Evolutionary conservation across 2,797 vertebrate genomes (phyloP), one percentile per base, ranked within the genome.

Genomic region (Knipowitschia caucasica): DNA sequence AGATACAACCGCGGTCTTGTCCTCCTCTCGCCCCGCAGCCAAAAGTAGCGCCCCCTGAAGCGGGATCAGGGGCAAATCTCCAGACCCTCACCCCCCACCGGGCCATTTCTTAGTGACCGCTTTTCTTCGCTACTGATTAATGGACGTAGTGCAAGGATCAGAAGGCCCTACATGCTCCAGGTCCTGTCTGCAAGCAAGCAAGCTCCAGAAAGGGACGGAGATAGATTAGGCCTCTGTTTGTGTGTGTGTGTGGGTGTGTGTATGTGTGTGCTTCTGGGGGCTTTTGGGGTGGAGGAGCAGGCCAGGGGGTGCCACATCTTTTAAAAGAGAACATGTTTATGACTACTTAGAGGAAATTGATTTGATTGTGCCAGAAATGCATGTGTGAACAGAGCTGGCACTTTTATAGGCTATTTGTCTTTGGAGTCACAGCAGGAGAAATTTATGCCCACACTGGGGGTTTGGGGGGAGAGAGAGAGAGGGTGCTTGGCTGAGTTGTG

Each of bases 261-360:
- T n/a, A n/a, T n/a, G n/a, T n/a, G n/a, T n/a, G n/a, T 92, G 93
- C 92, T 92, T 84, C 86, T 85, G 84, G 90, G 88, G 67, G 68
- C 75, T 73, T 73, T 88, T 85, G 75, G 90, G 89, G 88, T 85
- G 82, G 69, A 78, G 73, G 90, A 90, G 82, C 86, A 89, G 73
- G 88, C 90, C 87, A 87, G 72, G 82, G 70, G 75, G 71, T 42
- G 39, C 88, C 89, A 89, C 88, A 91, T 91, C 92, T 93, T 94
- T 93, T 94, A 93, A 94, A 94, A 92, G 93, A 92, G 92, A 96
- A 94, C 94, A 95, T 93, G 92, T 96, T 98, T 96, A 98, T 95
- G 93, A 90, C 93, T 95, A 94, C 94, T 98, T 95, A 96, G 90
- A 93, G 91, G 91, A 94, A 95, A 98, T 96, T 95, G 94, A 98